Evolutionary conservation across 1,140 invertebrate species (phyloP), one percentile per base, ranked within the genome.

Genomic region (Asobara japonica): DNA sequence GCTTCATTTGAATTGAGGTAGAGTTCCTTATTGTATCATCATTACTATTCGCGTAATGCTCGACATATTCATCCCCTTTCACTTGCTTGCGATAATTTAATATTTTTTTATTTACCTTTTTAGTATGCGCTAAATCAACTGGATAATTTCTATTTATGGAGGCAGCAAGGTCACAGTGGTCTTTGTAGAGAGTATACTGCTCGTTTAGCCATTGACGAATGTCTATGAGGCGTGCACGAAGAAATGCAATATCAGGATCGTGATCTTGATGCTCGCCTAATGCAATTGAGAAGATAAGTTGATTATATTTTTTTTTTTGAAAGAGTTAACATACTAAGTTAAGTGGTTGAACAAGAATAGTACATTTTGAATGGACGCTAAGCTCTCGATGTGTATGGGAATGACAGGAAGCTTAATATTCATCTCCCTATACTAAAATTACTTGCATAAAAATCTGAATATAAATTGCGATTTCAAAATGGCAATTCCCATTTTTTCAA

Each of bases 191-290:
- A 8, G 79, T 69, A 41, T 84, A 83, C 67, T 85, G 84, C 51
- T 77, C 80, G 73, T 84, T 85, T 13, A 85, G 22, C 79, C 80
- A 83, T 8, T 78, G 80, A 11, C 72, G 82, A 65, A 85, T 83
- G 41, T 78, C 71, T 16, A 71, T 36, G 18, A 86, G 51, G 69
- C 75, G 79, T 29, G 79, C 74, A 20, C 74, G 76, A n/a, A 75
- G 76, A 11, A 65, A 30, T 27, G 60, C 29, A 41, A 60, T 29
- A 33, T 20, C 33, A n/a, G 31, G 69, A 51, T 78, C 69, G 10
- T 36, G 29, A 51, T 20, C 36, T 66, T 72, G 45, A 11, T 48
- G 41, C 20, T 29, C 25, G 3, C 78, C 83, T 83, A 38, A 64
- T 62, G 27, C 18, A 16, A 30, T 31, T 62, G 7, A 74, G 68